Conservation (phyloP, 2,888 invertebrate species). For the Drepanosiphum platanoidis region DNA sequence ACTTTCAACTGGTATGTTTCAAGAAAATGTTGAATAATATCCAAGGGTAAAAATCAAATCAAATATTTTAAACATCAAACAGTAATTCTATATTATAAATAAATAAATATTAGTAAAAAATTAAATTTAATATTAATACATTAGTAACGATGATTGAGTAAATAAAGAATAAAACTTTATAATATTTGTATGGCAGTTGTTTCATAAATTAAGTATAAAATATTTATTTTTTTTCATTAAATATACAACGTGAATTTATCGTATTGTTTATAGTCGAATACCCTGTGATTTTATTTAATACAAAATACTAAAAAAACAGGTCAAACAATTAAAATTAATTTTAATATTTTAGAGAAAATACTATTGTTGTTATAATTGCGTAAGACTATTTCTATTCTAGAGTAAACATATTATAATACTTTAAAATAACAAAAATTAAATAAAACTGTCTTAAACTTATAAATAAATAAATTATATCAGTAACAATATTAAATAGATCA, state of each 20-base stretch:
- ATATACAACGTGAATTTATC: no score
- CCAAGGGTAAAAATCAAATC: neutral
- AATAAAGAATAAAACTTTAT: neutral
- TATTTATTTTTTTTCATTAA: no score
- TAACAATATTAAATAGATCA: neutral
- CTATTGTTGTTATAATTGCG: neutral
- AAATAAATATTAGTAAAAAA: neutral
- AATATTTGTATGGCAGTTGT: neutral
- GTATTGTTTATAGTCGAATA: neutral
- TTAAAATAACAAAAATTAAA: neutral
- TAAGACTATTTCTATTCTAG: neutral
- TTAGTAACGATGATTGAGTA: neutral
- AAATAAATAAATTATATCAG: neutral
- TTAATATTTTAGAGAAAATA: neutral
- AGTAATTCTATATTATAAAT: neutral
- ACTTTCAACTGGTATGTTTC: no score
- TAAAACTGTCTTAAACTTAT: neutral
- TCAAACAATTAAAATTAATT: neutral
- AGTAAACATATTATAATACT: neutral
- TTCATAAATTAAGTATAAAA: neutral
- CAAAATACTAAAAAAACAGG: neutral
- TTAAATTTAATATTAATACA: neutral
- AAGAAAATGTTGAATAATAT: neutral
- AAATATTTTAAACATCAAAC: neutral
- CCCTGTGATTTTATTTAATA: neutral